Base-by-base conservation (phyloP, 1,140 invertebrate species). In the Wiebesia pumilae region DNA sequence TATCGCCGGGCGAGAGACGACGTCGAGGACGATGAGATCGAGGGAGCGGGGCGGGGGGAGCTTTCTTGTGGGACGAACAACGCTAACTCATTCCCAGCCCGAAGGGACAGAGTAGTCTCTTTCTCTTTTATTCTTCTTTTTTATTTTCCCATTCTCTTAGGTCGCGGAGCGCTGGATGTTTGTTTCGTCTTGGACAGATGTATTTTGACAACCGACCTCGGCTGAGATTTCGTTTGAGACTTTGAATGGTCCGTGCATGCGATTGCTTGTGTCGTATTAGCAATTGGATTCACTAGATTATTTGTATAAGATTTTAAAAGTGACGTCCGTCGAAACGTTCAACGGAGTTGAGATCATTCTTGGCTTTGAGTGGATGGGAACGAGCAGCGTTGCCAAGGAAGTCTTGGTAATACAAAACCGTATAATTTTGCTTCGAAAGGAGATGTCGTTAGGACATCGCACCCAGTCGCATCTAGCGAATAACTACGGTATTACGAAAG, bases 71-170 rank as follows among this genome's bases (percentile, higher is more conserved):
- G 90, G 93, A 93, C 92, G 92, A 91, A 92, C 90, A 88, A 82
- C 88, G 88, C 89, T 90, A 90, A 90, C 90, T 92, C 90, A 93
- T 93, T 93, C 93, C 92, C 92, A 93, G 90, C 92, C 82, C 89
- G 77, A 88, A 90, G 90, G 90, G 62, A 80, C 62, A 54, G 47
- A 62, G 38, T 77, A 62, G 38, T 77, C 84, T 69, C 43, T 38
- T 54, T 85, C 43, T 79, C 30, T 84, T 47, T 54, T 65, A 0
- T 38, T 54, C 24, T 33, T 71, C 21, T 77, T 65, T 43, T 67
- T 79, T 24, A 3, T 35, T n/a, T 54, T 27, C 71, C 71, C 38
- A 16, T 69, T 71, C 40, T 47, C 51, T 43, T 47, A 19, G 35
- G 62, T 47, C 40, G 67, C 35, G 19, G n/a, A 14, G 35, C 43